Conservation (phyloP, 2,888 invertebrate genomes). For the Tenthredo amoena region DNA sequence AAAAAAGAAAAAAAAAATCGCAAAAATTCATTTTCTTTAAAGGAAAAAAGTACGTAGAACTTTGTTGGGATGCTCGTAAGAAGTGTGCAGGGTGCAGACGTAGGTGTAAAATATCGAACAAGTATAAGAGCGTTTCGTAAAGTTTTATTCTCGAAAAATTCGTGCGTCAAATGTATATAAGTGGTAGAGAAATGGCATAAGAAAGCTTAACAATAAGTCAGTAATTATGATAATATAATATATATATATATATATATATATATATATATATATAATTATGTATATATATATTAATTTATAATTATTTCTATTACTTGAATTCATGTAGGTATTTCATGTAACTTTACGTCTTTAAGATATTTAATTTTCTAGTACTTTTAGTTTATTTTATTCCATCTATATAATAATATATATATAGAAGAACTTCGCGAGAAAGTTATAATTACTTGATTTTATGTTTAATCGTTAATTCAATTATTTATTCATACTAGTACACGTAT, state of each 20-base stretch:
- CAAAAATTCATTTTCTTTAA: not conserved
- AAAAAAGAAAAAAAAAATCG: not conserved
- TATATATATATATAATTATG: not conserved
- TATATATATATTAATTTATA: constrained; percentile 1
- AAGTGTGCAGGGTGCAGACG: not conserved
- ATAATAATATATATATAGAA: constrained; percentile 18
- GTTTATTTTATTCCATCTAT: constrained; percentile 29
- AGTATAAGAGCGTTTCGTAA: constrained; percentile 70
- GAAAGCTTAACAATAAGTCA: constrained; percentile 68
- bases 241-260: not conserved
- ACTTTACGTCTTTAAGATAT: constrained; percentile 19
- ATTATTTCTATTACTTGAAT: constrained; percentile 3
- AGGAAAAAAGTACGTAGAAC: not conserved
- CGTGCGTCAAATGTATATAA: constrained; percentile 72
- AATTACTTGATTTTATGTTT: not conserved
- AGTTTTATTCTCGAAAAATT: constrained; percentile 74
- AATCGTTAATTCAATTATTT: constrained; percentile 1
- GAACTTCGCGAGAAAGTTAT: constrained; percentile 12
- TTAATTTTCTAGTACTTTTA: constrained; percentile 36
- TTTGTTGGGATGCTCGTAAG: not conserved
- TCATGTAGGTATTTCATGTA: not conserved
- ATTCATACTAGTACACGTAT: not conserved
- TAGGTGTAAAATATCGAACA: constrained; percentile 49
- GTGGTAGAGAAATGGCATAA: constrained; percentile 72
- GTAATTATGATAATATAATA: constrained; percentile 7